Percentiles rank a stretch among this genome's conserved stretches.
These are phyloP conservation scores for Harpagifer antarcticus DNA, from an alignment of 2,797 vertebrate species.

Conservation along the genomic window DNA sequence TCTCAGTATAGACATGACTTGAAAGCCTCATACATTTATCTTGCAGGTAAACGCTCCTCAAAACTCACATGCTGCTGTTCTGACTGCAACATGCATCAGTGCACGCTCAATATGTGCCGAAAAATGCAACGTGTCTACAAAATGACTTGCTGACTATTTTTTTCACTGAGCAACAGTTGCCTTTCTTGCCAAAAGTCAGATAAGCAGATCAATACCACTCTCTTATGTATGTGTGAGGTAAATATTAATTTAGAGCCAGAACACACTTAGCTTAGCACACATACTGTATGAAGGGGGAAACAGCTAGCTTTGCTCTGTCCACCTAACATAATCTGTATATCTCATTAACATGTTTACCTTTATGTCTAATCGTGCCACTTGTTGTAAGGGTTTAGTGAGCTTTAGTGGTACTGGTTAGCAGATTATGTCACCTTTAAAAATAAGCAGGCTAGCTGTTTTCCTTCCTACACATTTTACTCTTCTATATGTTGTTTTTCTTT, in stretches of 20 bases:
- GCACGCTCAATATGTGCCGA: neutral
- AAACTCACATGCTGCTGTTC: conserved; percentile 30
- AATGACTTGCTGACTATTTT: neutral
- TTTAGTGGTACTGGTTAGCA: neutral
- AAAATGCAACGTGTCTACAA: neutral
- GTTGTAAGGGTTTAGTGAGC: too few species aligned
- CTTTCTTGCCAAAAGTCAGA: neutral
- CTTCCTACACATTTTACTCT: neutral
- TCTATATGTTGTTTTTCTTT: neutral
- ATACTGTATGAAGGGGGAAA: neutral
- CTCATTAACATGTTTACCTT: neutral
- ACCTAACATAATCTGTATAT: neutral
- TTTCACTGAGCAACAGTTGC: neutral
- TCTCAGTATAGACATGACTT: conserved; percentile 67
- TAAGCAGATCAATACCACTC: too few species aligned
- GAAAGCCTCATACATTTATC: conserved; percentile 74
- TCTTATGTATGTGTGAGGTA: neutral
- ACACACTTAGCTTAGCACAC: neutral
- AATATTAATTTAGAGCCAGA: neutral
- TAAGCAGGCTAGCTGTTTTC: neutral
- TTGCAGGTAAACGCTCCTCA: conserved; percentile 40
- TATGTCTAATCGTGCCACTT: neutral
- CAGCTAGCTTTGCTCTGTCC: neutral
- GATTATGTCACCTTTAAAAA: neutral
- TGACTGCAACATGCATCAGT: conserved; percentile 7